A percentile compares a stretch with the other conserved stretches of the same genome.
Conservation (phyloP, 2,888 invertebrate species). For the Myopa testacea region DNA sequence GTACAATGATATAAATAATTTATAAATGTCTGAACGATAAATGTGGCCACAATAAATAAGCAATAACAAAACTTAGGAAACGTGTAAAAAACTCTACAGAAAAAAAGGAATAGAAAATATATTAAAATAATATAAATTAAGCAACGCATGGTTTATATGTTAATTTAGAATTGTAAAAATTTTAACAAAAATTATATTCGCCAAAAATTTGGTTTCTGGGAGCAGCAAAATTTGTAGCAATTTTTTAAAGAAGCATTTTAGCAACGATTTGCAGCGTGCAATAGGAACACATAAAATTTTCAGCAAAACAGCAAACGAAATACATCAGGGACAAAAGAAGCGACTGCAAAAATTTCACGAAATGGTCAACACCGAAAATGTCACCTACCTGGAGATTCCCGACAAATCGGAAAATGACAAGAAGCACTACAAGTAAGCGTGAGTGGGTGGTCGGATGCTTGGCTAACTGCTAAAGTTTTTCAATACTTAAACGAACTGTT, state of each 20-base stretch:
- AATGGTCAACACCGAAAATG: conserved; percentile 49
- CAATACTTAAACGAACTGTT: background rate
- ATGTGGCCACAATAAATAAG: no score
- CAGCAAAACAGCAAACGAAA: background rate
- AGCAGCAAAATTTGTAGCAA: conserved; percentile 24
- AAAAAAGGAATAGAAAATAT: no score
- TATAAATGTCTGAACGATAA: no score
- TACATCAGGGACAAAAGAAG: background rate
- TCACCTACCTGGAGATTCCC: conserved; percentile 71
- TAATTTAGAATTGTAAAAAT: conserved; percentile 32
- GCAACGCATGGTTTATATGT: no score
- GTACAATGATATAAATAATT: no score
- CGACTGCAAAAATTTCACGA: conserved; percentile 10
- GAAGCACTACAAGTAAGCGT: conserved; percentile 78
- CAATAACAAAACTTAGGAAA: no score
- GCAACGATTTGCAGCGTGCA: background rate
- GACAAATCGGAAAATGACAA: conserved; percentile 81
- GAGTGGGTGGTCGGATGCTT: background rate
- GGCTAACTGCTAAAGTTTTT: background rate
- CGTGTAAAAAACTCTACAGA: no score
- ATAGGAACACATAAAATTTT: conserved; percentile 7
- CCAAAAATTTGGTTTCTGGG: conserved; percentile 18
- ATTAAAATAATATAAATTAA: no score
- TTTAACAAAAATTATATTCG: conserved; percentile 23
- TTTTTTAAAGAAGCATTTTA: background rate